A percentile compares a stretch with the other conserved stretches of the same genome.
phyloP scores from a whole-genome alignment of 37 sponge, comb jelly and placozoan genomes.

The Diacarnus erythraeanus region DNA sequence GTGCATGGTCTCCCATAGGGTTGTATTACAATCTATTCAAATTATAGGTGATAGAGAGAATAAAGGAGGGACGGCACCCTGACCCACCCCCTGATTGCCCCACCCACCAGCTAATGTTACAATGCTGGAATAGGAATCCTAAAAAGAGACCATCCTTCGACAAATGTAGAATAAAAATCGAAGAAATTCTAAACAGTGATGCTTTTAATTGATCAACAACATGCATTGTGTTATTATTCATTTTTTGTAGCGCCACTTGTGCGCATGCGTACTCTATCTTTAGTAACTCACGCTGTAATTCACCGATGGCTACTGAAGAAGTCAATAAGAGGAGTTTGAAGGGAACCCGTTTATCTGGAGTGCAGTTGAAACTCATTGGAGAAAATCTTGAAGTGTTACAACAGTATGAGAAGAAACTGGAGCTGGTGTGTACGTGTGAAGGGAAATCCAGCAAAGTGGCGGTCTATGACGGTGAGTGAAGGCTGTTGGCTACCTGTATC shows the following conservation, averaged over 20 bases:
- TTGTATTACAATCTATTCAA: background rate
- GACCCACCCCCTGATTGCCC: constrained; percentile 30
- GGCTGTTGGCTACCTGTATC: too few relatives aligned
- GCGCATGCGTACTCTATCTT: background rate
- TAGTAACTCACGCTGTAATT: background rate
- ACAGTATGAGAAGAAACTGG: constrained; percentile 2
- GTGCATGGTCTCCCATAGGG: background rate
- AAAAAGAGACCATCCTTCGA: constrained; percentile 40
- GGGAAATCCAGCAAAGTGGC: constrained; percentile 12
- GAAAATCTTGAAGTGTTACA: constrained; percentile 9
- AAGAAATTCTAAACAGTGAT: too few relatives aligned
- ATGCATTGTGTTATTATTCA: background rate
- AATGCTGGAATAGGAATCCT: constrained; percentile 48
- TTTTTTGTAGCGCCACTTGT: background rate
- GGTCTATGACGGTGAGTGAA: constrained; percentile 15
- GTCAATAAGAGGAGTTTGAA: too few relatives aligned
- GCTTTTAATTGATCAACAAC: background rate
- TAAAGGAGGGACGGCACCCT: constrained; percentile 13
- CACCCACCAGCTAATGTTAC: constrained; percentile 28
- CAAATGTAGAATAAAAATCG: background rate
- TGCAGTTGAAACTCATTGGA: constrained; percentile 28
- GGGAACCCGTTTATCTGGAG: too few relatives aligned
- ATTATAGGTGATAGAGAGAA: constrained; percentile 9
- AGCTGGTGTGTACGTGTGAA: constrained; percentile 11
- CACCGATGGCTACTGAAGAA: background rate